Base-by-base conservation (phyloP, 2,113 vertebrate genomes). In the Cyanistes caeruleus region DNA sequence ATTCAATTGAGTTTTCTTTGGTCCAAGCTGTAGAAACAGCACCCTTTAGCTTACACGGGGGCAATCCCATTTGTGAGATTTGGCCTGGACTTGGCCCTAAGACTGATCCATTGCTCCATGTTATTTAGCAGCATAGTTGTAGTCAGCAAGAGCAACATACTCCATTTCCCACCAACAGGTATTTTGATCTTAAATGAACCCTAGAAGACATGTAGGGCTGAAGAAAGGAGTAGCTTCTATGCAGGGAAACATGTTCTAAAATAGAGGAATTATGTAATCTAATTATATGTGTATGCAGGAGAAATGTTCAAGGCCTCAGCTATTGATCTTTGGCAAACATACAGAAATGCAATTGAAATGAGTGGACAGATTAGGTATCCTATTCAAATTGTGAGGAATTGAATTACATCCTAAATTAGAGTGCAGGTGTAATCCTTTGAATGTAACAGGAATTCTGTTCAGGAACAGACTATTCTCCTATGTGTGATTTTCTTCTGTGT, bases 41-140 rank as follows among this genome's bases (percentile, higher is more conserved):
- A 58, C 33, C 12, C 16, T 2, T 67, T 37, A 58, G 39, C 2
- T 1, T 27, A 9, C 31, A 11, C 16, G 7, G 1, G 5, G 53
- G 5, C 2, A 64, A 84, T n/a, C 4, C 7, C 5, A 15, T 53
- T 69, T 74, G 16, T 70, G 14, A 5, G 1, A 25, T 74, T 77
- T 70, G 22, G 4, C 9, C 55, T 84, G 22, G 9, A 41, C 15
- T 55, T 1, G 1, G 62, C 33, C 13, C 41, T 33, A 52, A 77
- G 31, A 28, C 19, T 69, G 49, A 51, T 39, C 6, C 18, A 24
- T n/a, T 16, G 2, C 5, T 67, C 5, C 5, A 0, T 51, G 5
- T 35, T 68, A 63, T 60, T 76, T 55, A 83, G 56, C 25, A 67
- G 7, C 22, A 27, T 25, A 55, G 33, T 15, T 41, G 7, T 5